Conservation (phyloP, 2,113 vertebrate species). For the Apistogramma diplotaenia region DNA sequence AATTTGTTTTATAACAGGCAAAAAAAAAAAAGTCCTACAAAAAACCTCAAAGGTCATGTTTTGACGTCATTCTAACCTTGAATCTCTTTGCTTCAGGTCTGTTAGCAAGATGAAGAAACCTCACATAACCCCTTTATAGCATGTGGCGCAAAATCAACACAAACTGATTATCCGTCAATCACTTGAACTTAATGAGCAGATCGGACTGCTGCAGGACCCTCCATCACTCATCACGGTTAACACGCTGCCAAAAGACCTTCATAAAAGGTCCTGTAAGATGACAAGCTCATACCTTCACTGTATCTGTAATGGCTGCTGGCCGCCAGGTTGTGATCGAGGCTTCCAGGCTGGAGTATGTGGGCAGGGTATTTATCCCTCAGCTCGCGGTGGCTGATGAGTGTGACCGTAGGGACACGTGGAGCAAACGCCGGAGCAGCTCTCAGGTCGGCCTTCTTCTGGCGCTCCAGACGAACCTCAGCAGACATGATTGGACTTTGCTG, state of each 20-base stretch:
- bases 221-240: conserved; percentile 55
- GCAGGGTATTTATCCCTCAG: conserved; percentile 33
- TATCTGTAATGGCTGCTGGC: conserved; percentile 46
- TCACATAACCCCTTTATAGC: conserved; percentile 48
- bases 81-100: conserved; percentile 17
- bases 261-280: conserved; percentile 28
- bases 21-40: not conserved
- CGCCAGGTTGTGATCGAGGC: conserved; percentile 39
- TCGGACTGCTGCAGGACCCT: conserved; percentile 55
- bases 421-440: conserved; percentile 25
- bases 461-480: conserved; percentile 57
- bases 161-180: conserved; percentile 71
- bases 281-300: conserved; percentile 65
- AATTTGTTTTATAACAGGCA: not conserved
- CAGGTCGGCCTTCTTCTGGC: conserved; percentile 41
- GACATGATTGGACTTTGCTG: conserved; percentile 54
- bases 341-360: conserved; percentile 29
- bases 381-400: conserved; percentile 68
- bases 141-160: conserved; percentile 59
- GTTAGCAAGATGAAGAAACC: conserved; percentile 21
- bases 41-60: not conserved
- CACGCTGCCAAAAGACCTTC: conserved; percentile 47
- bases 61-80: conserved; percentile 32
- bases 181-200: conserved; percentile 67
- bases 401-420: conserved; percentile 69